Evolutionary conservation across 2,888 invertebrate genomes (phyloP).

Genomic region (Tenthredo mesomela): DNA sequence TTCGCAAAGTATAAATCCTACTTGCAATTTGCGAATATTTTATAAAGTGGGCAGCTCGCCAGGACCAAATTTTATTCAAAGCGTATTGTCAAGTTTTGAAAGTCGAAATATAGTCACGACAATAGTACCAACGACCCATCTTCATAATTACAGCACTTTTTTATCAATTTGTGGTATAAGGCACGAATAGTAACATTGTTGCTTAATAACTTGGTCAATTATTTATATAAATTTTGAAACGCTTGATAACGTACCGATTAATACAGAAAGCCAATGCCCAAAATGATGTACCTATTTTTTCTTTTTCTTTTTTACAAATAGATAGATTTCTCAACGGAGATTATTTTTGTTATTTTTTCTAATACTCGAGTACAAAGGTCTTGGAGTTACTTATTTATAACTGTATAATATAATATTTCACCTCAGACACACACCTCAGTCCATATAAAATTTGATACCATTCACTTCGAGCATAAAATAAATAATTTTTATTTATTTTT

Average conservation of each 20-base stretch:
- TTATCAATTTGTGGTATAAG: slow-evolving; percentile 91
- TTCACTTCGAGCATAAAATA: not conserved
- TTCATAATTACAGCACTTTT: slow-evolving; percentile 91
- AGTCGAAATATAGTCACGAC: slow-evolving; percentile 83
- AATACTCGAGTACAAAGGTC: slow-evolving; percentile 14
- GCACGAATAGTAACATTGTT: slow-evolving; percentile 80
- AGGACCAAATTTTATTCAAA: slow-evolving; percentile 75
- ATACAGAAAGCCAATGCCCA: slow-evolving; percentile 50
- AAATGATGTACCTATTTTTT: slow-evolving; percentile 38
- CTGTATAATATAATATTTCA: slow-evolving; percentile 34
- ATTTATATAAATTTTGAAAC: slow-evolving; percentile 57
- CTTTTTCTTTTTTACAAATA: slow-evolving; percentile 36
- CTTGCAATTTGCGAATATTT: slow-evolving; percentile 88
- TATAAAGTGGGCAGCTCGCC: slow-evolving; percentile 84
- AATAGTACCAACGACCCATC: slow-evolving; percentile 88
- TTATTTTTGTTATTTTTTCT: slow-evolving; percentile 44
- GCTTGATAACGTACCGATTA: slow-evolving; percentile 49
- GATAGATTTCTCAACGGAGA: not conserved
- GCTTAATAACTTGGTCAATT: slow-evolving; percentile 70
- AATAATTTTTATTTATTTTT: not conserved
- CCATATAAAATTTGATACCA: slow-evolving; percentile 18
- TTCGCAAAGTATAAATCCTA: slow-evolving; percentile 79
- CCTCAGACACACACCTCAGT: slow-evolving; percentile 4
- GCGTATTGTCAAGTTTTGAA: slow-evolving; percentile 72
- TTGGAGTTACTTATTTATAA: slow-evolving; percentile 26